phyloP scores from a whole-genome alignment of 2,113 vertebrate genomes.

The Arenaria interpres region DNA sequence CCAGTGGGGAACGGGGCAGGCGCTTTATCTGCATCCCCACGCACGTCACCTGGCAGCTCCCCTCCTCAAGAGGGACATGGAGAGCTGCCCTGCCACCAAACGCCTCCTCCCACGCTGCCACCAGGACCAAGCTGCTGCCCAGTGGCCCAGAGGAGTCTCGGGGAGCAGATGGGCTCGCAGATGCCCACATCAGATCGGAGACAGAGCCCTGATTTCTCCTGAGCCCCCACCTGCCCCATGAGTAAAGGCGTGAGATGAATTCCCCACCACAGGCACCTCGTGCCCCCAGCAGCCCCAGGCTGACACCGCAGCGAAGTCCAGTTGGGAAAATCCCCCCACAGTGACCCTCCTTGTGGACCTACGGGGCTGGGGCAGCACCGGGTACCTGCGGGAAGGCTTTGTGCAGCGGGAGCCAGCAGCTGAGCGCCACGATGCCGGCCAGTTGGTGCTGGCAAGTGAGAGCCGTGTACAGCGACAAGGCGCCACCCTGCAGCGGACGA shows the following conservation, averaged over 20 bases:
- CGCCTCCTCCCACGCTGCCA: not conserved
- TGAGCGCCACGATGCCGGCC: constrained; percentile 93
- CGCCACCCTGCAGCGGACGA: constrained; percentile 84
- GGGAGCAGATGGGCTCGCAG: not conserved
- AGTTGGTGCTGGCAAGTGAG: constrained; percentile 93
- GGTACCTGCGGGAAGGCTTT: constrained; percentile 91
- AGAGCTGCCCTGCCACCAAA: not conserved
- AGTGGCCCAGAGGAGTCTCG: fast-evolving
- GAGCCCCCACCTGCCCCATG: not conserved
- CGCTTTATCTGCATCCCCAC: not conserved
- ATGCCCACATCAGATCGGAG: fast-evolving
- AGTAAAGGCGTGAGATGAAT: not conserved
- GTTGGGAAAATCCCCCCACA: fast-evolving
- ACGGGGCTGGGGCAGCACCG: fast-evolving
- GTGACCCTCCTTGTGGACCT: fast-evolving
- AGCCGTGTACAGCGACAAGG: constrained; percentile 94
- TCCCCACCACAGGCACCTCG: fast-evolving
- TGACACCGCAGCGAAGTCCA: not conserved
- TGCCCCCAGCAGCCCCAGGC: not conserved
- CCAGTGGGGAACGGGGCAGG: fast-evolving
- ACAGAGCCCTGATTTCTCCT: not conserved
- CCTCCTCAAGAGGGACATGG: fast-evolving
- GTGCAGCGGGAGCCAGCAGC: constrained; percentile 97
- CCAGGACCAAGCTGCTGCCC: not conserved
- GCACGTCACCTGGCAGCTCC: not conserved